Evolutionary conservation across 2,888 invertebrate genomes (phyloP), one percentile per base, ranked within the genome.

Genomic region (Nomada ferruginata): DNA sequence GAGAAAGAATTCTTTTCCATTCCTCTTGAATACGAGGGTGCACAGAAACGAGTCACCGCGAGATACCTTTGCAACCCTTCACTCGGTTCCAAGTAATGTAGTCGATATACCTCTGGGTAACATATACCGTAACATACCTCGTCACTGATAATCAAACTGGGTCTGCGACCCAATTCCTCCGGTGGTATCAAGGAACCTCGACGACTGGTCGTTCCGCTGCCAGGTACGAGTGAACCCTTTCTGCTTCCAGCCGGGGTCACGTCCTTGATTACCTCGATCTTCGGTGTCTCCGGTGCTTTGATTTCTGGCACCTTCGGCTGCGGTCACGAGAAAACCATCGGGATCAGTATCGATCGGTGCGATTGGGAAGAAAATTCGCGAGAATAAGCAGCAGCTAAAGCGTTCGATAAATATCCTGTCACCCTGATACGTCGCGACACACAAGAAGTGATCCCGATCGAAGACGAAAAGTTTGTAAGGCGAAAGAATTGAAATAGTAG

Each of bases 121-220:
- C 29, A 69, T 64, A 78, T 63, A 78, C 84, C 86, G 87, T 89
- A 94, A 94, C 95, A 94, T 97, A 98, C 98, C 97, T 98, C 98
- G 94, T 98, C 98, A 93, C 98, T 97, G 93, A 98, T 98, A 92
- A 98, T 97, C 89, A 98, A 95, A 90, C 98, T 98, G 89, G 98
- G 97, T 90, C 98, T 96, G 91, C 98, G 96, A 91, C 96, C 97
- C 94, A 96, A 96, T 94, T 96, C 97, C 94, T 98, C 98, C 10
- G 97, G 97, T 90, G 98, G 98, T 92, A 98, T 96, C 80, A 98
- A 96, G 69, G 98, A 98, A 79, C 98, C 98, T 90, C 98, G 95
- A 66, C 97, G 95, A 92, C 96, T 96, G 68, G 95, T 94, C 65
- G 95, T 94, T 53, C 95, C 96, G 74, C 95, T 95, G 94, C 96